phyloP scores from a whole-genome alignment of 2,113 vertebrate species.

The Microcebus lehilahytsara region DNA sequence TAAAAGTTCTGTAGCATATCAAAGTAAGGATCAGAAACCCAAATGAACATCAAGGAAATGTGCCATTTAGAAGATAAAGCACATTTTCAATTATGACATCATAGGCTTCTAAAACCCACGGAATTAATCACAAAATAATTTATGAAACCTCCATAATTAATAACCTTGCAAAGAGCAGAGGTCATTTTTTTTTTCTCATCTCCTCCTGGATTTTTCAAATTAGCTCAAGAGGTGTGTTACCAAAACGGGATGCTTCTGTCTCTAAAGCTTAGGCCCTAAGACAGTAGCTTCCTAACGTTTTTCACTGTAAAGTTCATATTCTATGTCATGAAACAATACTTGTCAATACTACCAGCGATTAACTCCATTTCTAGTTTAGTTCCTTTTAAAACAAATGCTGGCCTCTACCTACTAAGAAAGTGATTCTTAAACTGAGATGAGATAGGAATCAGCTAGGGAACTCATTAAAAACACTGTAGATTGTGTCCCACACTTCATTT shows the following conservation, averaged over 20 bases:
- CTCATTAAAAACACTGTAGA: not conserved
- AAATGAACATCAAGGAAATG: too few relatives aligned
- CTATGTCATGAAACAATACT: not conserved
- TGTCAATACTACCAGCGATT: not conserved
- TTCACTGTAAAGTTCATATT: not conserved
- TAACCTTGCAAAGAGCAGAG: too few relatives aligned
- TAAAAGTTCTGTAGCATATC: too few relatives aligned
- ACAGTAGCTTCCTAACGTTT: not conserved
- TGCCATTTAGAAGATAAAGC: too few relatives aligned
- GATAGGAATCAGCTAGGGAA: not conserved
- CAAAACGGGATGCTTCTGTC: not conserved
- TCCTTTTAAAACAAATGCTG: slow-evolving; percentile 4
- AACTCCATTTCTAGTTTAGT: not conserved
- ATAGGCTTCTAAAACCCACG: too few relatives aligned
- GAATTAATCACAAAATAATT: too few relatives aligned
- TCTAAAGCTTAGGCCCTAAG: not conserved
- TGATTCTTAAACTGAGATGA: not conserved
- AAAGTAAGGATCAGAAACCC: too few relatives aligned
- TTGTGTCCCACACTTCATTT: not conserved
- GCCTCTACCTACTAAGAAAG: not conserved
- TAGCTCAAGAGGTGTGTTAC: not conserved
- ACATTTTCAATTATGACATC: too few relatives aligned
- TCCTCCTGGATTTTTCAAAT: not conserved
- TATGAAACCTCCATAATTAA: too few relatives aligned
- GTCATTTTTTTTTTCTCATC: not conserved